Conservation (phyloP, 2,888 invertebrate genomes). For the Agriopis marginaria region DNA sequence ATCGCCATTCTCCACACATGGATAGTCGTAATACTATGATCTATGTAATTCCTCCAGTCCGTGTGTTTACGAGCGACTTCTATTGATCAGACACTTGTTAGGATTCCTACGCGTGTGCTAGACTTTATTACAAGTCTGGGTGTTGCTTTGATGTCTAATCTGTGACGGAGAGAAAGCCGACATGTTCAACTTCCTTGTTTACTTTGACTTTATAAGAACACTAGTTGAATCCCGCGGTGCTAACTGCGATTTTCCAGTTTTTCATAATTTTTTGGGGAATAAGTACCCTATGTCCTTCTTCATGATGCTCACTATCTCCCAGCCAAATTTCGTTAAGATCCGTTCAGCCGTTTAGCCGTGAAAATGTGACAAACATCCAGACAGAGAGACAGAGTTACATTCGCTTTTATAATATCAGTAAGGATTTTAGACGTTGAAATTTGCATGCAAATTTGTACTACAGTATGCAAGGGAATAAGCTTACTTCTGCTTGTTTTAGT, state of each 20-base stretch:
- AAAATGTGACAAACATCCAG: too few relatives aligned
- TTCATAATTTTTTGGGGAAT: too few relatives aligned
- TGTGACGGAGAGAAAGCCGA: not conserved
- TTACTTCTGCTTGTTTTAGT: not conserved
- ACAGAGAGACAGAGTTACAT: too few relatives aligned
- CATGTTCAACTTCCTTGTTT: not conserved
- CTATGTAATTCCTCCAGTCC: slow-evolving; percentile 10
- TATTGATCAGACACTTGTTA: slow-evolving; percentile 22
- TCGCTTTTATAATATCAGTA: too few relatives aligned
- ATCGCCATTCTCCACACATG: not conserved
- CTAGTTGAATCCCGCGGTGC: too few relatives aligned
- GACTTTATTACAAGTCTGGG: slow-evolving; percentile 8
- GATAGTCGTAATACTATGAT: slow-evolving; percentile 9
- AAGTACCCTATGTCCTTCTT: too few relatives aligned
- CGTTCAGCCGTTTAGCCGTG: too few relatives aligned
- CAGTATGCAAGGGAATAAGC: not conserved
- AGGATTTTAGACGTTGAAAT: not conserved
- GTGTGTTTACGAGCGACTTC: slow-evolving; percentile 9
- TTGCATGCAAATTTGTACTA: not conserved
- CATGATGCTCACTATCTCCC: too few relatives aligned
- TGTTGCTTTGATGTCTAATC: slow-evolving; percentile 17
- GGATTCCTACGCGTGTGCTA: slow-evolving; percentile 21
- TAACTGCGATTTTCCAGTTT: too few relatives aligned
- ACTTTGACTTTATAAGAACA: not conserved
- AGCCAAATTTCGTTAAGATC: too few relatives aligned